Evolutionary conservation across 2,113 vertebrate species (phyloP).

Genomic region (Apaloderma vittatum): DNA sequence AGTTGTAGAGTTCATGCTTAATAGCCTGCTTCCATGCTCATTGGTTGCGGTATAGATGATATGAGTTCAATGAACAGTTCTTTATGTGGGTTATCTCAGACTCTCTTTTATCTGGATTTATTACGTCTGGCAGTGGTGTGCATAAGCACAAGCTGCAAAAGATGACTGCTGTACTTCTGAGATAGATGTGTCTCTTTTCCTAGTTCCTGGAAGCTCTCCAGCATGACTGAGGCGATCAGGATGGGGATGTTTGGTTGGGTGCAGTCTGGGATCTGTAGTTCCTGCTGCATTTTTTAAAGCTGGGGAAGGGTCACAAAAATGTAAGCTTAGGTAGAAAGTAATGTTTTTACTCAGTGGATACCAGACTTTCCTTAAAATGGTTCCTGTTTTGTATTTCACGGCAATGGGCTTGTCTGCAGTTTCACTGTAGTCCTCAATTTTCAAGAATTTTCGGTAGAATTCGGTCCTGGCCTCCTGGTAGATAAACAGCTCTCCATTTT

Average conservation of each 20-base stretch:
- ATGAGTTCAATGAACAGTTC: constrained; percentile 28
- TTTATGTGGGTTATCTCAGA: not conserved
- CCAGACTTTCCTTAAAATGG: not conserved
- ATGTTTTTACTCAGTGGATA: not conserved
- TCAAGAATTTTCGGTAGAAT: not conserved
- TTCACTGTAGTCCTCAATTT: not conserved
- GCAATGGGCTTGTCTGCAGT: not conserved
- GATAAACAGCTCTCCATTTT: not conserved
- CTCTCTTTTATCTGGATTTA: constrained; percentile 41
- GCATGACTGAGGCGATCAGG: not conserved
- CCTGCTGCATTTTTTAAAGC: not conserved
- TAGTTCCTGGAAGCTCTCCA: not conserved
- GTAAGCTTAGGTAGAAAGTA: not conserved
- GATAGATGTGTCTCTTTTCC: not conserved
- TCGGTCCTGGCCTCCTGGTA: not conserved
- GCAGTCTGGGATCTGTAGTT: not conserved
- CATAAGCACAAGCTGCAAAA: not conserved
- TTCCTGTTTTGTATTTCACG: not conserved
- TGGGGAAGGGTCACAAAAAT: not conserved
- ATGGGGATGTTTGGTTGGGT: not conserved
- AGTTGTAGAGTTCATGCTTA: constrained; percentile 5
- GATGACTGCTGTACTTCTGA: not conserved
- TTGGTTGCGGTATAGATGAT: not conserved
- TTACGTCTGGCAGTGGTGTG: not conserved
- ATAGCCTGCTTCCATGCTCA: constrained; percentile 1